Evolutionary conservation across 2,888 invertebrate genomes (phyloP).

Genomic region (Tetragonula carbonaria): DNA sequence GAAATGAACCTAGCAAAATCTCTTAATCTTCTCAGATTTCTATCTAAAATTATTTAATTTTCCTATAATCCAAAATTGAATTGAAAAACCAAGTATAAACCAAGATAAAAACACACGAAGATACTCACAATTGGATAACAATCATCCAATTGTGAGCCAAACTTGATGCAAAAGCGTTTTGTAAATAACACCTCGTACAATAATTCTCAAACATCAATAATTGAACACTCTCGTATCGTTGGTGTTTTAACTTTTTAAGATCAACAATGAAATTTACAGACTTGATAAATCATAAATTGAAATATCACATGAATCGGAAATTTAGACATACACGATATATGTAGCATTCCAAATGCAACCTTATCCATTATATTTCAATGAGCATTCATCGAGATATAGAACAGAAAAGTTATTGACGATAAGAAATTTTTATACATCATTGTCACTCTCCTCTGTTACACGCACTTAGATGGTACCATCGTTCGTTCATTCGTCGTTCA

Average conservation of each 20-base stretch:
- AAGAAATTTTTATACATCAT: constrained; percentile 31
- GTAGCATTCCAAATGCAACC: background rate
- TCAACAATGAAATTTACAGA: background rate
- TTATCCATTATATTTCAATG: constrained; percentile 28
- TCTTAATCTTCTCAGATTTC: background rate
- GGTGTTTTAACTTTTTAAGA: background rate
- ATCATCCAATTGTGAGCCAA: background rate
- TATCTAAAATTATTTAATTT: background rate
- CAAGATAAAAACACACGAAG: background rate
- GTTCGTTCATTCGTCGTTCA: background rate
- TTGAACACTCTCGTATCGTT: background rate
- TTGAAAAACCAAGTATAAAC: background rate
- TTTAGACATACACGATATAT: background rate
- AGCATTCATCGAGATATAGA: constrained; percentile 30
- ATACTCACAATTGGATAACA: background rate
- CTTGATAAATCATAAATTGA: background rate
- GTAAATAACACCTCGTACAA: background rate
- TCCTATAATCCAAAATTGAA: background rate
- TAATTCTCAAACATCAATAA: constrained; percentile 2
- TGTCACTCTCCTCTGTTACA: constrained; percentile 3
- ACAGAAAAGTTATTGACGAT: constrained; percentile 22
- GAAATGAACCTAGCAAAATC: background rate
- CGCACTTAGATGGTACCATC: background rate
- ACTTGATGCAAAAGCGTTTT: background rate
- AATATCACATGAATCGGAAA: background rate